Base-by-base conservation (phyloP, 2,113 vertebrate genomes). In the Nycticorax nycticorax region DNA sequence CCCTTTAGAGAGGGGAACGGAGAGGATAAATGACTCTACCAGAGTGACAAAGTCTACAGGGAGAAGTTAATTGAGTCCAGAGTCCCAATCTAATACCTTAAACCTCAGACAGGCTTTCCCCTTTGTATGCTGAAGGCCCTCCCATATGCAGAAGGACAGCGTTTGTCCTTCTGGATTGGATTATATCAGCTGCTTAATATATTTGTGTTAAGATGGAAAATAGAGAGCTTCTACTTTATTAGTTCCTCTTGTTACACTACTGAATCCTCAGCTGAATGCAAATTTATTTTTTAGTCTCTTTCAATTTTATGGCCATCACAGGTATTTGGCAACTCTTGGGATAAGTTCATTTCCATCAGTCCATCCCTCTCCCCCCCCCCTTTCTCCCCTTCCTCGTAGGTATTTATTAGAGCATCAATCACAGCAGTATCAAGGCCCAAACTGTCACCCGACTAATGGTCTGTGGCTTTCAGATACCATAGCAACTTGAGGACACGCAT, bases 371-470 rank as follows among this genome's bases (percentile, higher is more conserved):
- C 12, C 39, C 60, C 53, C 10, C 10, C 14, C 8, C 10, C 12
- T 39, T 39, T 39, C 39, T 8, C 32, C 14, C 24, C 22, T 62
- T 45, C 37, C 30, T 43, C 48, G 73, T 57, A 75, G 45, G 45
- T 93, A 53, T 86, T 96, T 94, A 92, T 88, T 72, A 56, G 10
- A 60, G 23, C 60, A 94, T 92, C 89, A 62, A 71, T 95, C 95
- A 90, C 55, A 55, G 75, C 75, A n/a, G 24, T 74, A 76, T 62
- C 82, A 39, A 39, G 64, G 76, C 76, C 15, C 33, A 17, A n/a
- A 37, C 50, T 69, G 73, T 69, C 84, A 80, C 64, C 85, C 68
- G 76, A 53, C 47, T 91, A 92, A 88, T 76, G 81, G 73, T 33
- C 64, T 81, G 75, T 91, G 81, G 12, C 60, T 94, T 88, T 76